Evolutionary conservation across 2,888 invertebrate species (phyloP).

Genomic region (Tipula unca): DNA sequence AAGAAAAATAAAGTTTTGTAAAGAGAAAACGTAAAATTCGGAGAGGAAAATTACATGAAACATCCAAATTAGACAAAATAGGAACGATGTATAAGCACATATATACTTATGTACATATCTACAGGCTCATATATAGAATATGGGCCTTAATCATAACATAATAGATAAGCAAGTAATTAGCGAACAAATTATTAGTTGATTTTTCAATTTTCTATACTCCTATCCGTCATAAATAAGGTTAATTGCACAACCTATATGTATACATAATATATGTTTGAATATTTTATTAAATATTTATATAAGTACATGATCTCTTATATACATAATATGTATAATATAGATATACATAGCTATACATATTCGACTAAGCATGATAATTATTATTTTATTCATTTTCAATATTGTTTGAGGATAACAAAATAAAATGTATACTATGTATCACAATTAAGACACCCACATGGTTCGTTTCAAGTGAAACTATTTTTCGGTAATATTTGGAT

Average conservation of each 20-base stretch:
- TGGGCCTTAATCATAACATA: neutral
- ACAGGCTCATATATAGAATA: neutral
- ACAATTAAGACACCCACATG: neutral
- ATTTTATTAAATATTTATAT: neutral
- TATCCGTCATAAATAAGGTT: neutral
- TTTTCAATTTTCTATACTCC: neutral
- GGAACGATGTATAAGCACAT: no score
- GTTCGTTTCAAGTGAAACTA: neutral
- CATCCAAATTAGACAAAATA: neutral
- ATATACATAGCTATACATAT: no score
- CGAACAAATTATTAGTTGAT: neutral
- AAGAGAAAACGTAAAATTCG: neutral
- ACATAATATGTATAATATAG: no score
- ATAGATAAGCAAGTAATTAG: neutral
- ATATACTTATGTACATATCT: no score
- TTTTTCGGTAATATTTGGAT: neutral
- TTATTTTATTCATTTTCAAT: neutral
- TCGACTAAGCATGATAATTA: neutral
- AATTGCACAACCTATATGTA: no score
- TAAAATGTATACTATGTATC: neutral
- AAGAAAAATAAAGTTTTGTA: neutral
- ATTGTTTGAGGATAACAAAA: neutral
- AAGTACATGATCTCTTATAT: no score
- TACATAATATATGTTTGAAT: no score
- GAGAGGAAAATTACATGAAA: neutral